Base-by-base conservation (phyloP, 2,888 invertebrate genomes). In the Allophyes oxyacanthae region DNA sequence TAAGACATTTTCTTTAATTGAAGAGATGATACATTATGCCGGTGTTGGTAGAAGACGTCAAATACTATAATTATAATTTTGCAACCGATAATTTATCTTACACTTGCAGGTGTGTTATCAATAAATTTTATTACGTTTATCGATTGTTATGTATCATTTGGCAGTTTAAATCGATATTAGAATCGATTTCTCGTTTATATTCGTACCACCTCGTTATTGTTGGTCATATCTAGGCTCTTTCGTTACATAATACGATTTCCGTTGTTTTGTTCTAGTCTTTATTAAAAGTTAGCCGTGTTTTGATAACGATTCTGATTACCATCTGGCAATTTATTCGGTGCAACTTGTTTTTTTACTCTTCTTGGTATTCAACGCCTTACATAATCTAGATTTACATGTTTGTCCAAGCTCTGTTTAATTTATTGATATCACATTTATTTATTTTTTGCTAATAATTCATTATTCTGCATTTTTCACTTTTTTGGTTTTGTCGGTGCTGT, bases 151-250 rank as follows among this genome's bases (percentile, higher is more conserved):
- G 64, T 56, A 59, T 61, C 41, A 58, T 50, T 66, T 54, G 66
- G 55, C 55, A 61, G 62, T 75, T 67, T 76, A 80, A n/a, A 84
- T 84, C 81, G 79, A 81, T 77, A 71, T 78, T 73, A 77, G 56
- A 78, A 78, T 81, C 77, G 76, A 75, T 75, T 67, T 53, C 14
- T 36, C 38, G 36, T 8, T 71, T 72, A 70, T 66, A 60, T 61
- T 67, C 42, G 63, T 66, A 52, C 67, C 71, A 64, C 55, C 52
- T 68, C 54, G 26, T 51, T 49, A 46, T 40, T 64, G 55, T 34
- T 60, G 43, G 36, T 60, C 45, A 51, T n/a, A 2, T 30, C 7
- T 56, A 48, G 42, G 51, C 50, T 72, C 33, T 37, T 41, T 48
- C 28, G 46, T 73, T 70, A 48, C 42, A 53, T 59, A 56, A 69